Evolutionary conservation across 2,888 invertebrate genomes (phyloP).

Genomic region (Andrena minutula): DNA sequence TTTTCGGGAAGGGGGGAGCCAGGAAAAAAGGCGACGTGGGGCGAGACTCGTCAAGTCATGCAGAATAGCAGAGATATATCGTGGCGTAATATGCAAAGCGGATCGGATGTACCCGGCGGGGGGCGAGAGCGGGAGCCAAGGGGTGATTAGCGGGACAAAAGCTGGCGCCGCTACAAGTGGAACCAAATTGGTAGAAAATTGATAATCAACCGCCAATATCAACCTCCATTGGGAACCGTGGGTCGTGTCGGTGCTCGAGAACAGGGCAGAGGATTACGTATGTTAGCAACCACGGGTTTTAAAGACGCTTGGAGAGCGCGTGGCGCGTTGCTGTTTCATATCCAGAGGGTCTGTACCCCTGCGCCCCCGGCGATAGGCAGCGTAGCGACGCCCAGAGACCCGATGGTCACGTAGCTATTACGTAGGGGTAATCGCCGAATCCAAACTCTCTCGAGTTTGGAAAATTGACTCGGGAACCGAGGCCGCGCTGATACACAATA

Average conservation of each 20-base stretch:
- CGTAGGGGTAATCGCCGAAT: no score
- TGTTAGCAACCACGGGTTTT: constrained; percentile 2
- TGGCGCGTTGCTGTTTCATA: no score
- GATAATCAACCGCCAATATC: constrained; percentile 83
- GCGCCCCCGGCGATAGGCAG: no score
- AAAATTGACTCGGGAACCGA: no score
- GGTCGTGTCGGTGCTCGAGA: constrained; percentile 46
- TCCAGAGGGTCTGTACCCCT: no score
- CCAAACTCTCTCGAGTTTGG: no score
- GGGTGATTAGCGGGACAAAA: constrained; percentile 84
- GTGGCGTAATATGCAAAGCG: constrained; percentile 81
- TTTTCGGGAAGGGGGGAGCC: constrained; percentile 15
- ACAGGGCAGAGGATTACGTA: constrained; percentile 48
- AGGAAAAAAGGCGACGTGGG: constrained; percentile 57
- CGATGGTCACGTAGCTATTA: no score
- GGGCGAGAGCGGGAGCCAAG: constrained; percentile 79
- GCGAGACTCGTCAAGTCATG: constrained; percentile 66
- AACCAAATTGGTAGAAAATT: constrained; percentile 85
- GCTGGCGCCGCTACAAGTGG: constrained; percentile 83
- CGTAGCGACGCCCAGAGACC: no score
- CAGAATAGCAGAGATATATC: constrained; percentile 76
- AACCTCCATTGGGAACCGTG: constrained; percentile 73
- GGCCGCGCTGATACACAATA: no score
- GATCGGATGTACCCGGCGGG: constrained; percentile 75
- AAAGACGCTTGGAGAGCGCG: constrained; percentile 44